These are phyloP conservation scores for Yponomeuta cagnagella DNA, from an alignment of 2,888 invertebrate species.

Conservation along the genomic window DNA sequence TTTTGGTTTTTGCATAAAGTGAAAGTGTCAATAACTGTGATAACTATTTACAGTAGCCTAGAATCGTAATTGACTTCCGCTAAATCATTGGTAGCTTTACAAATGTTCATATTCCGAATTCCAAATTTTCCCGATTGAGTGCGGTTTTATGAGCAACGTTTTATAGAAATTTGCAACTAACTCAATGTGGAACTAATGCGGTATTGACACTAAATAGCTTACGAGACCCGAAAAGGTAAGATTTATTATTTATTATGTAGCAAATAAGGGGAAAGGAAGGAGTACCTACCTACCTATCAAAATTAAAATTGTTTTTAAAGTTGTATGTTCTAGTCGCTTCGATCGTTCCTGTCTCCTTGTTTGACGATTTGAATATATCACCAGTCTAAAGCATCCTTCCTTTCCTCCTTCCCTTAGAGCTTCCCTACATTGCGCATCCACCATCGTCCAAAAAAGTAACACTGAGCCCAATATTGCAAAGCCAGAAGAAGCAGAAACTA, in stretches of 20 bases:
- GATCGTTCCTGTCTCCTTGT: conserved; percentile 69
- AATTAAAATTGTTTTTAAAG: conserved; percentile 23
- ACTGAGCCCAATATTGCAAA: conserved; percentile 46
- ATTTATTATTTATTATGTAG: conserved; percentile 21
- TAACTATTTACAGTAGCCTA: too few species aligned
- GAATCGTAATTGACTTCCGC: too few species aligned
- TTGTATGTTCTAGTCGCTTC: conserved; percentile 22
- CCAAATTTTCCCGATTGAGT: too few species aligned
- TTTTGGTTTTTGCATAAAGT: neutral
- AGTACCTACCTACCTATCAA: conserved; percentile 18
- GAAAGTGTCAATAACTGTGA: too few species aligned
- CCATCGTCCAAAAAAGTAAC: conserved; percentile 43
- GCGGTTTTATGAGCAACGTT: too few species aligned
- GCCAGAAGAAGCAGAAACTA: conserved; percentile 26
- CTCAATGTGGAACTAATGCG: too few species aligned
- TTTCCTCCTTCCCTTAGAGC: conserved; percentile 63
- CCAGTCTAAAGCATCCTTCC: conserved; percentile 47
- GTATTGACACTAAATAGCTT: too few species aligned
- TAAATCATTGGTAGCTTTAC: too few species aligned
- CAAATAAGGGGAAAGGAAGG: conserved; percentile 76
- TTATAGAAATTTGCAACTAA: too few species aligned
- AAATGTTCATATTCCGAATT: too few species aligned
- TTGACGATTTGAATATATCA: conserved; percentile 38
- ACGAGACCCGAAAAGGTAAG: too few species aligned
- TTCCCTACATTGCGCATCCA: conserved; percentile 40